Evolutionary conservation across 2,113 vertebrate species (phyloP).

Genomic region (Austrofundulus limnaeus): DNA sequence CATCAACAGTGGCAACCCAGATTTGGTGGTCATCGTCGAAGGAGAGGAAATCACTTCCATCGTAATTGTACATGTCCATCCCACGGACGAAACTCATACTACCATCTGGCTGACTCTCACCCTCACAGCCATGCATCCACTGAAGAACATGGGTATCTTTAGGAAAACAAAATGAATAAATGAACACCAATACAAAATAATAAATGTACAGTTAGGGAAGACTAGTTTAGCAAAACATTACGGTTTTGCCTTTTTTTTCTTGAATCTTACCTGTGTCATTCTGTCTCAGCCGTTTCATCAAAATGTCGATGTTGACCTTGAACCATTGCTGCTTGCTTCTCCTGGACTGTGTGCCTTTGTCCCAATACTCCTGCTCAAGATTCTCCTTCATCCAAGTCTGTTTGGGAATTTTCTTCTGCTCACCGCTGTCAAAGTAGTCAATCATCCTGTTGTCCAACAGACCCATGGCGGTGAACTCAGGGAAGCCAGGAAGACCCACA

Average conservation of each 20-base stretch:
- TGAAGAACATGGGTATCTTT: constrained; percentile 62
- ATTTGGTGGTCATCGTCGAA: constrained; percentile 15
- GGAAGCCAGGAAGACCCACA: constrained; percentile 5
- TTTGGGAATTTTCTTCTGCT: constrained; percentile 31
- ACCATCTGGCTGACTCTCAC: rapidly evolving
- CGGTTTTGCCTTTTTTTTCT: neutral
- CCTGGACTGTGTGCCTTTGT: constrained; percentile 59
- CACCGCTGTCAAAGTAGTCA: constrained; percentile 64
- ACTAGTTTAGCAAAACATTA: neutral
- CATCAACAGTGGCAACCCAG: constrained; percentile 32
- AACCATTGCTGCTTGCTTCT: constrained; percentile 73
- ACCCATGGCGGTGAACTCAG: constrained; percentile 71
- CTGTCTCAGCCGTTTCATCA: constrained; percentile 50
- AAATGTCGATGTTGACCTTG: constrained; percentile 68
- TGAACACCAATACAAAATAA: neutral
- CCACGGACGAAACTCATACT: rapidly evolving
- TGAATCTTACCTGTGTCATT: constrained; percentile 39
- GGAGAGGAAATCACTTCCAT: constrained; percentile 64
- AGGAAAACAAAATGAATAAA: neutral
- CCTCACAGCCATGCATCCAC: constrained; percentile 68
- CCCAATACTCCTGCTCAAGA: constrained; percentile 49
- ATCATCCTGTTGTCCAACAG: constrained; percentile 64
- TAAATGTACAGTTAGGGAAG: neutral
- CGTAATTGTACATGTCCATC: constrained; percentile 67
- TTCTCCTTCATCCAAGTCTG: constrained; percentile 59